Evolutionary conservation across 2,888 invertebrate genomes (phyloP).

Genomic region (Diaphora mendica): DNA sequence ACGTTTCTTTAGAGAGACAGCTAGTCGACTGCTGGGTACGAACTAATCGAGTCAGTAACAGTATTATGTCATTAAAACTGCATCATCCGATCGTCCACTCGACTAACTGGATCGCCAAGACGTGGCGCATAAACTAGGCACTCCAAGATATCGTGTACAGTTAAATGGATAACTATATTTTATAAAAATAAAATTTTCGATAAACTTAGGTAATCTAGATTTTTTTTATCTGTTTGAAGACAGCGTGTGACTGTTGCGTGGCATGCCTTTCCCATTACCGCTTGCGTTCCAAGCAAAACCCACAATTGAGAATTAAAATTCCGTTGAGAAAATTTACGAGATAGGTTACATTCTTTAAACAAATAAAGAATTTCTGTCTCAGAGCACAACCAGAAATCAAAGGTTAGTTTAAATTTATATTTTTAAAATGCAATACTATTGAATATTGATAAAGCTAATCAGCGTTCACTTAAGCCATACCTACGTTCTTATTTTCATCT

Average conservation of each 20-base stretch:
- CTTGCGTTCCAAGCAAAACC: slow-evolving; percentile 67
- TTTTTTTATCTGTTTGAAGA: slow-evolving; percentile 61
- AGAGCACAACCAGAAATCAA: neutral
- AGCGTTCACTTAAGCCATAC: too few species aligned
- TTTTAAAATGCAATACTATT: neutral
- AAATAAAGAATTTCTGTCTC: slow-evolving; percentile 27
- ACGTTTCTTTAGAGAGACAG: slow-evolving; percentile 70
- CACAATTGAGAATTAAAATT: slow-evolving; percentile 81
- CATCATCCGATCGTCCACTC: slow-evolving; percentile 73
- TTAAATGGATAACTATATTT: slow-evolving; percentile 29
- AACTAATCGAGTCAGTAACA: slow-evolving; percentile 81
- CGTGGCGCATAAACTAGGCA: slow-evolving; percentile 44
- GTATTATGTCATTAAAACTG: slow-evolving; percentile 84
- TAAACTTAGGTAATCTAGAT: slow-evolving; percentile 59
- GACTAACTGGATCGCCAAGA: slow-evolving; percentile 75
- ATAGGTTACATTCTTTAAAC: slow-evolving; percentile 38
- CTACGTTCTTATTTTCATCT: neutral
- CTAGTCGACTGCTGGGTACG: slow-evolving; percentile 60
- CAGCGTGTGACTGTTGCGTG: slow-evolving; percentile 72
- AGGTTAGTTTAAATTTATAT: neutral
- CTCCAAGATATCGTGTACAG: slow-evolving; percentile 29
- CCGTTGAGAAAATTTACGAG: slow-evolving; percentile 55
- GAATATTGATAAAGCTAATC: too few species aligned
- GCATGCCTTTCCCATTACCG: slow-evolving; percentile 75
- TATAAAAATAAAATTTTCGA: slow-evolving; percentile 34